Evolutionary conservation across 2,797 vertebrate genomes (phyloP).

Genomic region (Taeniopygia guttata): DNA sequence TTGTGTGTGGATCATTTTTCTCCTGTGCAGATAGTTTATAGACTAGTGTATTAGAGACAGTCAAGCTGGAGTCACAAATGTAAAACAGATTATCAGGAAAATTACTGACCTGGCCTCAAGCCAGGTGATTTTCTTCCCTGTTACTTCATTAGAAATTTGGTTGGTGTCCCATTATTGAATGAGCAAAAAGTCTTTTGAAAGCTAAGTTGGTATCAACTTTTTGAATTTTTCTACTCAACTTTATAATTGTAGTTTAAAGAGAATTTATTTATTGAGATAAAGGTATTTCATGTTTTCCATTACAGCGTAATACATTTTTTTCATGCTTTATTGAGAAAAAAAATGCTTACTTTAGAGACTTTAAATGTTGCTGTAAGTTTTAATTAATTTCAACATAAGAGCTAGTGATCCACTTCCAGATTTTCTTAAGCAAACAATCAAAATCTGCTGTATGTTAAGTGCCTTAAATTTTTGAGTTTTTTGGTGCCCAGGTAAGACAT

Average conservation of each 20-base stretch:
- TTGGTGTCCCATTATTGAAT: neutral
- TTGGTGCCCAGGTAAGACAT: neutral
- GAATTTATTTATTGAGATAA: neutral
- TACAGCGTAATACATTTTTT: neutral
- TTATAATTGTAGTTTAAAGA: neutral
- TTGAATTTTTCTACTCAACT: neutral
- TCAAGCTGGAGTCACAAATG: neutral
- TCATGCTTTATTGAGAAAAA: neutral
- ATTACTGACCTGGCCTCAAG: constrained; percentile 35
- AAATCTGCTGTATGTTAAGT: neutral
- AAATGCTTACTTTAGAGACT: neutral
- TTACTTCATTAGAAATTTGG: constrained; percentile 22
- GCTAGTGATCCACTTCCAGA: neutral
- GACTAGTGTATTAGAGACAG: neutral
- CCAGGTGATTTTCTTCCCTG: neutral
- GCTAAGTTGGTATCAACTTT: neutral
- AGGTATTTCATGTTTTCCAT: neutral
- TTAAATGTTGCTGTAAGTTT: neutral
- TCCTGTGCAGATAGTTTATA: neutral
- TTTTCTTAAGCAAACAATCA: neutral
- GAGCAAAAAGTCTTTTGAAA: neutral
- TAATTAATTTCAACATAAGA: neutral
- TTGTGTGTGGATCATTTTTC: neutral
- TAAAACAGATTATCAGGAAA: constrained; percentile 37
- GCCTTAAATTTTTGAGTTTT: neutral